phyloP scores from a whole-genome alignment of 2,888 invertebrate species.

The Leptothorax acervorum region DNA sequence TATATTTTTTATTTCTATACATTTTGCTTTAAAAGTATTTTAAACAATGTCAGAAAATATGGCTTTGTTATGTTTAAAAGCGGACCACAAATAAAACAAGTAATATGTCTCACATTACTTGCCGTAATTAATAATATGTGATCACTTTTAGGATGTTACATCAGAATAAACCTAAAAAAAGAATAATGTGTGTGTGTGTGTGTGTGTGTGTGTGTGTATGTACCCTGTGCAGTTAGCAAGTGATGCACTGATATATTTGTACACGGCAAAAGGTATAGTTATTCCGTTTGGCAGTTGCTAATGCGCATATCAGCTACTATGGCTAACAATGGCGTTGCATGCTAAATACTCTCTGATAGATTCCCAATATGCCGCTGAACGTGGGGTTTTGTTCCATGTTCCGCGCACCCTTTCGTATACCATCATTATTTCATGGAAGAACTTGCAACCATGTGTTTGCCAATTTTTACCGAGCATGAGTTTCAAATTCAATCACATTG shows the following conservation, averaged over 20 bases:
- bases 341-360: conserved; percentile 76
- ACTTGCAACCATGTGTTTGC: not conserved
- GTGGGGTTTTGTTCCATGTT: conserved; percentile 13
- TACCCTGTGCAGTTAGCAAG: not conserved
- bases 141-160: not conserved
- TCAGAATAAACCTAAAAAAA: not conserved
- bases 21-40: not conserved
- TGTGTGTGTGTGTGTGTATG: too few relatives aligned
- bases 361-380: conserved; percentile 57
- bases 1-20: not conserved
- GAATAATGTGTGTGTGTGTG: not conserved
- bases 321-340: conserved; percentile 58
- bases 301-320: conserved; percentile 62
- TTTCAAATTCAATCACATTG: conserved; percentile 14
- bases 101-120: not conserved
- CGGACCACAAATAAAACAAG: not conserved
- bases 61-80: not conserved
- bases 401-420: not conserved
- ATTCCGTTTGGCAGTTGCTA: conserved; percentile 61
- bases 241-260: not conserved
- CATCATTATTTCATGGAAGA: not conserved
- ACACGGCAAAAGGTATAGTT: conserved; percentile 40
- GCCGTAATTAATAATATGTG: not conserved
- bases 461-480: not conserved
- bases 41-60: not conserved